Evolutionary conservation across 2,888 invertebrate genomes (phyloP), one percentile per base, ranked within the genome.

Genomic region (Melitaea athalia): DNA sequence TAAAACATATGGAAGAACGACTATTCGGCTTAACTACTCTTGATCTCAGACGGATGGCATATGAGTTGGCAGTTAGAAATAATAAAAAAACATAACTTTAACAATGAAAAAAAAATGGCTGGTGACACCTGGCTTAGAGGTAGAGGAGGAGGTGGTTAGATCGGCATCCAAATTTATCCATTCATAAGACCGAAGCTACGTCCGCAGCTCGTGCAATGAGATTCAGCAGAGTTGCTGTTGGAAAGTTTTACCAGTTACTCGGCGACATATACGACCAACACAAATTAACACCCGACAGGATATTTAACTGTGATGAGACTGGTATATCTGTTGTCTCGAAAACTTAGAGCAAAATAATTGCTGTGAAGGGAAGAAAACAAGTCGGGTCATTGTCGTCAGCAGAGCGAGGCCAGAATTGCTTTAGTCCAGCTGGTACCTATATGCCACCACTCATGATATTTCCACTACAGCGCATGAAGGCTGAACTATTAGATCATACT

Each of bases 221-320:
- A 14, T 85, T 85, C 62, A 81, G 83, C 62, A 79, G 75, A 77
- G 71, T 73, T 31, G 73, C 71, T 10, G 73, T 76, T 5, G 33
- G 31, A 59, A 75, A 75, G 55, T 77, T 78, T 63, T 79, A 69
- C 63, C n/a, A 59, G 6, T 64, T 75, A 64, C 70, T 75, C 0
- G 72, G 66, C 17, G 70, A 74, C 5, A 31, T 75, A 45, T 69
- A 69, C 57, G 74, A 76, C 47, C 75, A 76, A 70, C 57, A 75
- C 57, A 74, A 79, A 15, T 70, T 76, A 64, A 71, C 73, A 2
- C 75, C 79, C 55, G 72, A 77, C 59, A 73, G 69, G 67, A 77
- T 82, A 64, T 81, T 72, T 64, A 82, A 80, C 70, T 75, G 75
- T 12, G 79, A 81, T 53, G 80, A 80, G 64, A 79, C 79, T 38